phyloP scores from a whole-genome alignment of 2,113 vertebrate species.

The Triplophysa rosa region DNA sequence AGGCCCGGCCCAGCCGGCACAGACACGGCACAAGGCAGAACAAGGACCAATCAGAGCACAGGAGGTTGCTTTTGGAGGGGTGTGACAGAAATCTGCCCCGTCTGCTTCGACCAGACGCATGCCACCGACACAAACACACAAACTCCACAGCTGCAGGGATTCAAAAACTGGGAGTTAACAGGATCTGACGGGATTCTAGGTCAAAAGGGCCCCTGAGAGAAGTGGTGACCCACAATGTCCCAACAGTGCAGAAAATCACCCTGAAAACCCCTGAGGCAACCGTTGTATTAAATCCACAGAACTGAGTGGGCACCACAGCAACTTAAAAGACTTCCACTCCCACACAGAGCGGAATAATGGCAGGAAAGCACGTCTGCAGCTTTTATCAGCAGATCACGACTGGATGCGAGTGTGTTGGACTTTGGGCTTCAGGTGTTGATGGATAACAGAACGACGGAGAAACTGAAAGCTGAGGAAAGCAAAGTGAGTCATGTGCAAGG shows the following conservation, averaged over 20 bases:
- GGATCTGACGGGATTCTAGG: neutral
- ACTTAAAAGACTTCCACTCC: neutral
- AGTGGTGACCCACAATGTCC: neutral
- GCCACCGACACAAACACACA: neutral
- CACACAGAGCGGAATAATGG: neutral
- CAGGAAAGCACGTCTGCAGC: neutral
- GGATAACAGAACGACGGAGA: neutral
- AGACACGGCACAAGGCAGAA: neutral
- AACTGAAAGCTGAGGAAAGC: neutral
- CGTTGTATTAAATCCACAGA: neutral
- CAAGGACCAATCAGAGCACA: constrained; percentile 57
- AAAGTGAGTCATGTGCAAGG: neutral
- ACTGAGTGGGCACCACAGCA: neutral
- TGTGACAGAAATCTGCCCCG: constrained; percentile 57
- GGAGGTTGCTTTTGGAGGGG: constrained; percentile 41
- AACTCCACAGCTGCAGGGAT: neutral
- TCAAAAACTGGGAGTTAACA: neutral
- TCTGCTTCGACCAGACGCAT: constrained; percentile 67
- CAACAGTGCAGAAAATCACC: neutral
- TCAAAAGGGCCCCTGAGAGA: neutral
- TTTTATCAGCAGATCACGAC: neutral
- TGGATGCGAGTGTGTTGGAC: neutral
- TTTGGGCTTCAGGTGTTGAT: constrained; percentile 2
- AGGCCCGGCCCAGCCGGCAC: constrained; percentile 45
- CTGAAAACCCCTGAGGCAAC: neutral